Evolutionary conservation across 2,888 invertebrate species (phyloP), one percentile per base, ranked within the genome.

Genomic region (Campoletis raptor): DNA sequence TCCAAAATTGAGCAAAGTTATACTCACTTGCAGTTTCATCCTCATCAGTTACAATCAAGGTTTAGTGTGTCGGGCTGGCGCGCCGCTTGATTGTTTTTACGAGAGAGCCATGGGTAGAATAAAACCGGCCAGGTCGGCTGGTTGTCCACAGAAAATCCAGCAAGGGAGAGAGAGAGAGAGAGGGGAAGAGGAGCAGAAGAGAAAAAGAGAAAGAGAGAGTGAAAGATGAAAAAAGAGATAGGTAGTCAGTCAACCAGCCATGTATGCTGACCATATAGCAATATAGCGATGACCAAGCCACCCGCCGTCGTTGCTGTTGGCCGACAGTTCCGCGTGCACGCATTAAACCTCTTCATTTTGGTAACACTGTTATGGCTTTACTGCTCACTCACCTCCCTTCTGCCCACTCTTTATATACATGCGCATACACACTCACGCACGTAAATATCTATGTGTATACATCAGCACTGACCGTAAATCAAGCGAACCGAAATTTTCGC

Each of bases 61-160:
- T 91, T 92, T 90, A 90, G 90, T 91, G 90, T 90, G 91, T 89
- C 89, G 90, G 89, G 84, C 87, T 88, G 90, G 90, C 90, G 90
- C 90, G 91, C 89, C 90, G 86, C 91, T 92, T 94, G 93, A 93
- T 94, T 93, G 92, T 93, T 93, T 94, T 94, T 94, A 93, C 91
- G 93, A 93, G 91, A 91, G 90, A 82, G 81, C 82, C n/a, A n/a
- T 86, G 87, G 86, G 86, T 85, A 84, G 87, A 88, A 84, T 84
- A 86, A 87, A 89, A 86, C 87, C 76, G 85, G 83, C 81, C 81
- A 45, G 74, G 87, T 48, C 82, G 76, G 85, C 77, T 67, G 69
- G 52, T 67, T 80, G 76, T 66, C 37, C 80, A 52, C 52, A 73
- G 61, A 45, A 81, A 69, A 77, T 10, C 45, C 81, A 48, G 30